Conservation (phyloP, 2,797 vertebrate species). For the Potorous gilbertii region DNA sequence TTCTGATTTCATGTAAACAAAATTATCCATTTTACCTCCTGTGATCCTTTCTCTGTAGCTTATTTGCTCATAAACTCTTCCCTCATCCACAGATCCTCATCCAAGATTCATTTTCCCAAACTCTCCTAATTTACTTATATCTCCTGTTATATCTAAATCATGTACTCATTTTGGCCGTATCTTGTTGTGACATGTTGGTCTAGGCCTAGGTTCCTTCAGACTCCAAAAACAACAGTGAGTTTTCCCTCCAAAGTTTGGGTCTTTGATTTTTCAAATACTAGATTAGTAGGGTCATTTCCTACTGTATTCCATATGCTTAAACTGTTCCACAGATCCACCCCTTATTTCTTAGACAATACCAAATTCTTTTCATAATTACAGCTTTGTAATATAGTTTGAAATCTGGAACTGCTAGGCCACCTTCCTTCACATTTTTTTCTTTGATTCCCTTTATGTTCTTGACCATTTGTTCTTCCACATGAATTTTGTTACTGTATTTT, state of each 20-base stretch:
- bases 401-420: not conserved
- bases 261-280: not conserved
- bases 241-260: not conserved
- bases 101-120: not conserved
- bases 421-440: not conserved
- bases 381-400: not conserved
- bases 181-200: not conserved
- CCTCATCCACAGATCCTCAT: not conserved
- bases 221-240: not conserved
- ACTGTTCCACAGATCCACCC: not conserved
- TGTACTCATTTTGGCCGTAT: not conserved
- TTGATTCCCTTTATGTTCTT: not conserved
- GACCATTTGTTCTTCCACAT: not conserved
- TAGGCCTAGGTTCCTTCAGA: not conserved
- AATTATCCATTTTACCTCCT: not conserved
- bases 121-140: not conserved
- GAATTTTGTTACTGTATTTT: not conserved
- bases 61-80: not conserved
- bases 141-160: not conserved
- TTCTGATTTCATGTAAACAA: not conserved
- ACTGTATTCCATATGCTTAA: not conserved
- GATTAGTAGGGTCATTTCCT: not conserved
- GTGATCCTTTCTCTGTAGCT: not conserved
- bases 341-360: not conserved
- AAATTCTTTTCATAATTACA: not conserved